Evolutionary conservation across 2,888 invertebrate genomes (phyloP).

Genomic region (Drosophila nigricruria): DNA sequence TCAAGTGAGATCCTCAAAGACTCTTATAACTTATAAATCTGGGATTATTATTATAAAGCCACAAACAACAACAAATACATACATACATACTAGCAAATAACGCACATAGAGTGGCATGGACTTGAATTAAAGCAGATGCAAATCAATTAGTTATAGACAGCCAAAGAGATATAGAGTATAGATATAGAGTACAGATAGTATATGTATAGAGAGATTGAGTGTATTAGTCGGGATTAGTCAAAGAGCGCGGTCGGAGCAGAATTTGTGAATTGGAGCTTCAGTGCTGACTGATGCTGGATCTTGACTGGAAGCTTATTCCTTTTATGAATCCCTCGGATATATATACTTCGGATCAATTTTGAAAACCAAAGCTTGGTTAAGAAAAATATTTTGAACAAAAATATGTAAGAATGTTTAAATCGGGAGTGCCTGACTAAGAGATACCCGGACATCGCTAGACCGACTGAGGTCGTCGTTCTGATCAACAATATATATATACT

Average conservation of each 20-base stretch:
- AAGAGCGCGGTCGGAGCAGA: not conserved
- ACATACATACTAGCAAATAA: constrained; percentile 76
- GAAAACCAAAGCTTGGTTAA: too few relatives aligned
- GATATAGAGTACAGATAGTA: not conserved
- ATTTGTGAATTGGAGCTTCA: not conserved
- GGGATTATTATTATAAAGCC: constrained; percentile 50
- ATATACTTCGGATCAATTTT: too few relatives aligned
- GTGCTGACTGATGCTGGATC: not conserved
- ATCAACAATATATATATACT: too few relatives aligned
- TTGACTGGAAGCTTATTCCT: too few relatives aligned
- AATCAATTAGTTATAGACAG: constrained; percentile 49
- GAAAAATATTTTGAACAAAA: too few relatives aligned
- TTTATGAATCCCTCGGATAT: too few relatives aligned
- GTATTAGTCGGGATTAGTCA: constrained; percentile 4
- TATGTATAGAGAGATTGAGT: constrained; percentile 6
- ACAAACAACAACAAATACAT: constrained; percentile 61
- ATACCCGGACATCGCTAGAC: too few relatives aligned
- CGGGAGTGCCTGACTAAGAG: too few relatives aligned
- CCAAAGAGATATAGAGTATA: constrained; percentile 20
- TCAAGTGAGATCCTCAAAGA: constrained; percentile 15
- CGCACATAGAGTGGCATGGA: constrained; percentile 68
- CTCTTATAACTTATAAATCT: constrained; percentile 28
- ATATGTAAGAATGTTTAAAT: too few relatives aligned
- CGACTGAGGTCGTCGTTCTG: too few relatives aligned
- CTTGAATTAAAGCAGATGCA: constrained; percentile 70